These are phyloP conservation scores for Metopia argyrocephala DNA, from an alignment of 2,888 invertebrate species.

Conservation along the genomic window DNA sequence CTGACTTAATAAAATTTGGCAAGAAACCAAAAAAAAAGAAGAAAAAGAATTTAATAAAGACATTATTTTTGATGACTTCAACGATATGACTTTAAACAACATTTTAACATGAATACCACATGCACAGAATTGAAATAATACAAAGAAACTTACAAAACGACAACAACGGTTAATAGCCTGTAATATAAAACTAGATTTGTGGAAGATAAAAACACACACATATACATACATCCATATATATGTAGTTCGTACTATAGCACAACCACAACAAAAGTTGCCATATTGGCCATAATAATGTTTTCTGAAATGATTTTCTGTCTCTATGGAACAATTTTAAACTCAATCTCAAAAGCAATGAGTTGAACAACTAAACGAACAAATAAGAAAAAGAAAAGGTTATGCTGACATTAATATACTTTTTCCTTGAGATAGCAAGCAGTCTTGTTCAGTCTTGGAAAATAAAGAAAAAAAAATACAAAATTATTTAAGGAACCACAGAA, in stretches of 20 bases:
- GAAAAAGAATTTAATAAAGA: constrained; percentile 62
- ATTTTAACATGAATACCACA: constrained; percentile 70
- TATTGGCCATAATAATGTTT: constrained; percentile 58
- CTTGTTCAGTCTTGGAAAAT: constrained; percentile 12
- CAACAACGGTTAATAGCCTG: constrained; percentile 9
- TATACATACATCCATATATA: not conserved
- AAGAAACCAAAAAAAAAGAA: constrained; percentile 65
- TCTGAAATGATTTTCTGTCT: constrained; percentile 49
- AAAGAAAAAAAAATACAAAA: constrained; percentile 21
- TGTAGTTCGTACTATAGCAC: not conserved
- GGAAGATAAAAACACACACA: not conserved
- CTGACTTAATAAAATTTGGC: constrained; percentile 69
- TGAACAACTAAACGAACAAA: not conserved
- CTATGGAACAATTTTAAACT: constrained; percentile 57
- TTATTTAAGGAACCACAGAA: not conserved
- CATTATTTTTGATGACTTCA: constrained; percentile 70
- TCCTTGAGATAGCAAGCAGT: constrained; percentile 48
- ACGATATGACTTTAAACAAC: constrained; percentile 34
- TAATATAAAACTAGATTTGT: constrained; percentile 30
- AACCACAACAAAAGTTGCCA: constrained; percentile 53
- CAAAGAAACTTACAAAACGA: constrained; percentile 10
- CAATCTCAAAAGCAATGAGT: constrained; percentile 38
- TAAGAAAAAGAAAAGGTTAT: not conserved
- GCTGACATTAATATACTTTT: constrained; percentile 53
- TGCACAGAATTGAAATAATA: not conserved